Evolutionary conservation across 1,140 invertebrate genomes (phyloP).

Genomic region (Andrena cerasifolii): DNA sequence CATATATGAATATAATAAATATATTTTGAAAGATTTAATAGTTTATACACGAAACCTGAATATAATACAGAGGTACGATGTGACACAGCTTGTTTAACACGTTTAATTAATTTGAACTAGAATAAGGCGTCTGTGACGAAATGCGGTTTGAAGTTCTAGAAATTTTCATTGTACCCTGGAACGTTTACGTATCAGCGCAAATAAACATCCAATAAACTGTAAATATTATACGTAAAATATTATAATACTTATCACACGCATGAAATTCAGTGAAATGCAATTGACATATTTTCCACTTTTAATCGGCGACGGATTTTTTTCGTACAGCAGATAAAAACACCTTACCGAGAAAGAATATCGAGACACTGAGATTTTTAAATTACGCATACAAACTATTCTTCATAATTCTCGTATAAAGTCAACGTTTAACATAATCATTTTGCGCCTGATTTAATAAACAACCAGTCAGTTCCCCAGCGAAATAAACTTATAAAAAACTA

Average conservation of each 20-base stretch:
- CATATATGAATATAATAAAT: slow-evolving; percentile 25
- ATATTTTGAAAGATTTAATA: slow-evolving; percentile 19
- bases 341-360: not conserved
- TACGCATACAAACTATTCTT: not conserved
- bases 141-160: not conserved
- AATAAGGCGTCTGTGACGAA: not conserved
- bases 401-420: not conserved
- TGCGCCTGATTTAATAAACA: not conserved
- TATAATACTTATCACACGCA: not conserved
- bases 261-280: not conserved
- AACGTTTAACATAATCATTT: not conserved
- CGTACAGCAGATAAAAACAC: not conserved
- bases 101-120: not conserved
- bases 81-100: slow-evolving; percentile 17
- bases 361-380: not conserved
- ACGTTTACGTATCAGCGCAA: not conserved
- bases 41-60: slow-evolving; percentile 7
- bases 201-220: not conserved
- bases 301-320: not conserved
- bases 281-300: not conserved
- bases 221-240: not conserved
- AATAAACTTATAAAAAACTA: not conserved
- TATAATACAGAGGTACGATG: not conserved
- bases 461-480: not conserved
- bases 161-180: not conserved